These are phyloP conservation scores for Vollenhovia emeryi DNA, from an alignment of 1,140 invertebrate species.

Conservation along the genomic window DNA sequence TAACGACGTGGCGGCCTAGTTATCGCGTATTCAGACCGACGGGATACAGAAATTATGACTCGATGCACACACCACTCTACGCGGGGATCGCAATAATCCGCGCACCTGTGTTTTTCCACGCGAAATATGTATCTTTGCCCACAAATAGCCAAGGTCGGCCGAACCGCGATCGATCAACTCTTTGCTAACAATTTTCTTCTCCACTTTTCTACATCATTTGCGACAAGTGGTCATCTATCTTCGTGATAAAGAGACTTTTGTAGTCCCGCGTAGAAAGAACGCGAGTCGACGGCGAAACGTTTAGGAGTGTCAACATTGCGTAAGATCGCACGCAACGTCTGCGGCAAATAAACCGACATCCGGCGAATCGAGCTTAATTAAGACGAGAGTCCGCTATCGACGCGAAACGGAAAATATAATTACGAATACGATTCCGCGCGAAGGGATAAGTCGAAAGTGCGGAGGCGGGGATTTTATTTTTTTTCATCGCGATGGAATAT, in stretches of 20 bases:
- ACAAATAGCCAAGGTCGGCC: slow-evolving; percentile 14
- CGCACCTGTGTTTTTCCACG: slow-evolving; percentile 46
- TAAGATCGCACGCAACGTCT: too few relatives aligned
- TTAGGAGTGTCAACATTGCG: slow-evolving; percentile 54
- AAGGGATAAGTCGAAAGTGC: not conserved
- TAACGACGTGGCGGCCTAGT: slow-evolving; percentile 5
- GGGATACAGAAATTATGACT: slow-evolving; percentile 8
- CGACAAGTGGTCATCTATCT: slow-evolving; percentile 20
- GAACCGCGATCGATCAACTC: slow-evolving; percentile 45
- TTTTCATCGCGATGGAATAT: not conserved
- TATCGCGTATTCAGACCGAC: not conserved
- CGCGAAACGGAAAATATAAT: not conserved
- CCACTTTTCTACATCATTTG: slow-evolving; percentile 25
- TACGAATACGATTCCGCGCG: not conserved
- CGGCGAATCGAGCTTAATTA: not conserved
- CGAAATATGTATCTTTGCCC: slow-evolving; percentile 27
- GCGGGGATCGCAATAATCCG: slow-evolving; percentile 7
- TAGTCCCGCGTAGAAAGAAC: not conserved
- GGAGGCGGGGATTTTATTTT: not conserved
- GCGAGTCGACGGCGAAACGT: slow-evolving; percentile 45
- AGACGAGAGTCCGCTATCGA: not conserved
- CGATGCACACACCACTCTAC: not conserved
- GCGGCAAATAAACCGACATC: not conserved
- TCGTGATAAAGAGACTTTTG: slow-evolving; percentile 22
- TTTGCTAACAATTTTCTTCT: slow-evolving; percentile 34